Evolutionary conservation across 2,113 vertebrate species (phyloP).

Genomic region (Stegostoma tigrinum): DNA sequence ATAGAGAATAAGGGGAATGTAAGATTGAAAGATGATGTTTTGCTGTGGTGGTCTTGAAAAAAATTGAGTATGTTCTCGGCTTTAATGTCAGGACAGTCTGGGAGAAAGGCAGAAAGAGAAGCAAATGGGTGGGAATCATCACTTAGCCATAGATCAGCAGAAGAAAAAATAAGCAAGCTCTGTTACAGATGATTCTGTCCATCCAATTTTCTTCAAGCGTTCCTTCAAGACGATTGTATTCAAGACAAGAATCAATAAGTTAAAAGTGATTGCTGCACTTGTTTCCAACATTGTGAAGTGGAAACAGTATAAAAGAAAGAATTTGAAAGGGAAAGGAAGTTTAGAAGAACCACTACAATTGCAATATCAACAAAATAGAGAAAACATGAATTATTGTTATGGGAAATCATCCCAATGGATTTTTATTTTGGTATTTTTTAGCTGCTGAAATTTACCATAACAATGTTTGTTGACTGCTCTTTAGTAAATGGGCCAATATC

Average conservation of each 20-base stretch:
- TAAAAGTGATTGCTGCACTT: neutral
- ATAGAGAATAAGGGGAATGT: neutral
- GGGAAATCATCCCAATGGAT: neutral
- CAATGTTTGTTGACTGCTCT: neutral
- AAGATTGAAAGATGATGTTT: neutral
- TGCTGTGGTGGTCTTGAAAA: neutral
- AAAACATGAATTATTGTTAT: neutral
- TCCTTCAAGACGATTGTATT: neutral
- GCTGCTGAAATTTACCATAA: neutral
- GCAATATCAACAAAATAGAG: neutral
- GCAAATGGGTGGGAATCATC: neutral
- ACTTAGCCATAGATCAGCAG: neutral
- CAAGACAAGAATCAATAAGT: neutral
- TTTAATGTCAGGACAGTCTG: neutral
- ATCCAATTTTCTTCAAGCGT: neutral
- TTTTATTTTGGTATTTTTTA: neutral
- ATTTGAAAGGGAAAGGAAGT: neutral
- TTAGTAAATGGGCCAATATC: neutral
- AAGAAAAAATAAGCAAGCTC: neutral
- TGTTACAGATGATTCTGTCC: neutral
- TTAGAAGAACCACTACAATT: neutral
- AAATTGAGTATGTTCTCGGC: neutral
- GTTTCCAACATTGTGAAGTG: neutral
- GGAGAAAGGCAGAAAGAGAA: neutral
- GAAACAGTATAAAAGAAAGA: neutral